Evolutionary conservation across 2,888 invertebrate genomes (phyloP).

Genomic region (Achlya flavicornis): DNA sequence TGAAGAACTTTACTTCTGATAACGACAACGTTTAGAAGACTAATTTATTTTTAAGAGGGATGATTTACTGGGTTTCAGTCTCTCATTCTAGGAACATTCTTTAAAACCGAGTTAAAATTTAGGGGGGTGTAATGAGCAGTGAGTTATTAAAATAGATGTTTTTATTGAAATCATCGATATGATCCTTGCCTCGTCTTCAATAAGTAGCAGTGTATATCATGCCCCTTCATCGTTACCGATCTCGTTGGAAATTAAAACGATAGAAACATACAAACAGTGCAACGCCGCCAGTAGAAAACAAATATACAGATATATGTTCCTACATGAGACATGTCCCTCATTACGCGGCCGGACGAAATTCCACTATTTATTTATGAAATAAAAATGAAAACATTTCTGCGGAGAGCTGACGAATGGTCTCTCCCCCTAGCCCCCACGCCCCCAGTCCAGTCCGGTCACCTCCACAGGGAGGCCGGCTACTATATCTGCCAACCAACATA

Average conservation of each 20-base stretch:
- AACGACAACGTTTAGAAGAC: not conserved
- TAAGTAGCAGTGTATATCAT: too few relatives aligned
- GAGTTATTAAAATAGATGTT: too few relatives aligned
- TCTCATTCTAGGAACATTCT: not conserved
- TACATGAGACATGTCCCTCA: conserved; percentile 46
- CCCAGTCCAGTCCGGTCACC: conserved; percentile 22
- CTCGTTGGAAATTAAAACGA: not conserved
- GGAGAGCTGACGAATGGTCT: conserved; percentile 73
- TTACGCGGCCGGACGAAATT: conserved; percentile 64
- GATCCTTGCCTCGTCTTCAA: too few relatives aligned
- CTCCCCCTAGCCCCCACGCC: conserved; percentile 20
- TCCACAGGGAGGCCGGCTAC: conserved; percentile 19
- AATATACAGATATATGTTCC: conserved; percentile 28
- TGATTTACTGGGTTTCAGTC: not conserved
- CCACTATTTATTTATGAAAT: conserved; percentile 81
- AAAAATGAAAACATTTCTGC: conserved; percentile 81
- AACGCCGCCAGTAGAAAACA: conserved; percentile 23
- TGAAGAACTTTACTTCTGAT: conserved; percentile 10
- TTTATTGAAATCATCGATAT: too few relatives aligned
- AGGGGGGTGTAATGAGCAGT: too few relatives aligned
- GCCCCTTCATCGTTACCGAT: too few relatives aligned
- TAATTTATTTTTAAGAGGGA: not conserved
- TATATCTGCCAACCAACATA: conserved; percentile 28
- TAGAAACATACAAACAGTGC: conserved; percentile 12
- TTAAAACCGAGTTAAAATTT: too few relatives aligned